phyloP scores from a whole-genome alignment of 2,888 invertebrate genomes.

The Acleris literana region DNA sequence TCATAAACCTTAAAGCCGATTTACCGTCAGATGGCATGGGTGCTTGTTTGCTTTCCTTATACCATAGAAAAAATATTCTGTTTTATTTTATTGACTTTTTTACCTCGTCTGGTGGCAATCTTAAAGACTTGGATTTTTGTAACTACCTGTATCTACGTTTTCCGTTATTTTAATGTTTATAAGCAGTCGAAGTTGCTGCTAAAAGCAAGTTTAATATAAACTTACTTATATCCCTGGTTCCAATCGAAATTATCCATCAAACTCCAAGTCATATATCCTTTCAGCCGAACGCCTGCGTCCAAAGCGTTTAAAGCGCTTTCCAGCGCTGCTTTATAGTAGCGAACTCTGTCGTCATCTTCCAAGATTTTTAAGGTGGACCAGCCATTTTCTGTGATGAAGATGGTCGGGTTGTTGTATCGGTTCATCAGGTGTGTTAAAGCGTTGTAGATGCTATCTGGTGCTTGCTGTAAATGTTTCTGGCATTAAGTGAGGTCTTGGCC shows the following conservation, averaged over 20 bases:
- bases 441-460: constrained; percentile 76
- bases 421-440: constrained; percentile 42
- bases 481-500: not conserved
- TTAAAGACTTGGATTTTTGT: too few relatives aligned
- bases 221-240: constrained; percentile 73
- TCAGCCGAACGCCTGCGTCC: constrained; percentile 56
- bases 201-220: constrained; percentile 4
- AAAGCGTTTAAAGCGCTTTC: constrained; percentile 55
- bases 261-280: constrained; percentile 80
- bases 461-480: constrained; percentile 45
- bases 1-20: too few relatives aligned
- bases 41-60: too few relatives aligned
- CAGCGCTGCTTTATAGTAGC: constrained; percentile 19
- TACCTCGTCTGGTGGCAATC: too few relatives aligned
- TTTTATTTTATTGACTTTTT: too few relatives aligned
- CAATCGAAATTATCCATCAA: constrained; percentile 84
- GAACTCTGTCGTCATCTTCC: constrained; percentile 13
- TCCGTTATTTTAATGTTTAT: too few relatives aligned
- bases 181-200: too few relatives aligned
- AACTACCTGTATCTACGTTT: too few relatives aligned
- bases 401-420: constrained; percentile 68
- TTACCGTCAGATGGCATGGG: too few relatives aligned
- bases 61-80: too few relatives aligned
- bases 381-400: constrained; percentile 80
- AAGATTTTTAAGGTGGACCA: constrained; percentile 36